phyloP scores from a whole-genome alignment of 2,113 vertebrate genomes.

The Benitochromis conjunctus region DNA sequence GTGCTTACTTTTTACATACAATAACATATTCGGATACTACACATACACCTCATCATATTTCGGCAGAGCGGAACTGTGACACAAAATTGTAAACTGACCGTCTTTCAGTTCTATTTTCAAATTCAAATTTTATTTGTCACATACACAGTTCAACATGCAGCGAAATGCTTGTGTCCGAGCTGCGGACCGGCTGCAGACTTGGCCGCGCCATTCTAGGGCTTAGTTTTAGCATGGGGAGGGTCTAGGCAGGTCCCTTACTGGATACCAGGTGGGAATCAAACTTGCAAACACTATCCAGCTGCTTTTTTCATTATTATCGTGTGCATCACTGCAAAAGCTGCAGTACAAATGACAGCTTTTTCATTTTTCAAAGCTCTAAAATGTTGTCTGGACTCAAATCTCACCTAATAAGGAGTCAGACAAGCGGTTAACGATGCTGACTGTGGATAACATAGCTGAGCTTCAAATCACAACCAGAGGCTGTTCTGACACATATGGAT shows the following conservation, averaged over 20 bases:
- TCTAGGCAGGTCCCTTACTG: too few species aligned
- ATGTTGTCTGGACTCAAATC: conserved; percentile 23
- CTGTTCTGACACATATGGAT: conserved; percentile 55
- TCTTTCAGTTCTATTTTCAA: not conserved
- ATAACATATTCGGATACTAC: not conserved
- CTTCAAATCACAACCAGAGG: conserved; percentile 44
- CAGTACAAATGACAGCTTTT: not conserved
- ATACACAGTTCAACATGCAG: too few species aligned
- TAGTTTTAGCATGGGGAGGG: too few species aligned
- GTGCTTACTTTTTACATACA: not conserved
- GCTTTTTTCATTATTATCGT: not conserved
- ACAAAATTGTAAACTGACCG: not conserved
- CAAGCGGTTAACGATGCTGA: conserved; percentile 35
- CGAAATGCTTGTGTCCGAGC: too few species aligned
- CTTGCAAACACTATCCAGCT: too few species aligned
- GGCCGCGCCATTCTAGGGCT: too few species aligned
- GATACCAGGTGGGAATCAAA: too few species aligned
- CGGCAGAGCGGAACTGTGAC: not conserved
- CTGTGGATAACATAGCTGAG: conserved; percentile 46
- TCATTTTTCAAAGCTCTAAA: conserved; percentile 2
- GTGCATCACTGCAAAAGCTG: not conserved
- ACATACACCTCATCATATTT: not conserved
- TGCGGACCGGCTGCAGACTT: too few species aligned
- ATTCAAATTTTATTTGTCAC: too few species aligned
- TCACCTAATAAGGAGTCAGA: conserved; percentile 47